phyloP scores from a whole-genome alignment of 1,140 invertebrate genomes.

The Teleogryllus occipitalis region DNA sequence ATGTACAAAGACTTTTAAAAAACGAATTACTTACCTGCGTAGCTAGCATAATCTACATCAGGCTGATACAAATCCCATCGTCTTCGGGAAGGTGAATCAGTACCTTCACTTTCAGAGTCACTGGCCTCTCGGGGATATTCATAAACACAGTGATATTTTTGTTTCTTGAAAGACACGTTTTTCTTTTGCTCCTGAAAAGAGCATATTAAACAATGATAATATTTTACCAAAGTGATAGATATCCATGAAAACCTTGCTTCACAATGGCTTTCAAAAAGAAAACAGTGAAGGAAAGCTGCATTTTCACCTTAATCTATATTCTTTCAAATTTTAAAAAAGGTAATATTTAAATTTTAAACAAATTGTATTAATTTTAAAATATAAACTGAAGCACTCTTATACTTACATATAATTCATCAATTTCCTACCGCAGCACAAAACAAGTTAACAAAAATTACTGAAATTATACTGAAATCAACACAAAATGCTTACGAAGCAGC shows the following conservation, averaged over 20 bases:
- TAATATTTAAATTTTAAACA: background rate
- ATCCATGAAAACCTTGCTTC: too few species aligned
- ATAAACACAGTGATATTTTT: constrained; percentile 72
- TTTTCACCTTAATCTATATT: too few species aligned
- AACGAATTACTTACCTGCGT: constrained; percentile 29
- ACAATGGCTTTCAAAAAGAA: too few species aligned
- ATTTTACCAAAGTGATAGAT: too few species aligned
- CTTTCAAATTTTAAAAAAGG: too few species aligned
- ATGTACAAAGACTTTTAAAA: background rate
- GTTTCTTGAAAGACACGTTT: constrained; percentile 69
- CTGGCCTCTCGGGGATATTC: constrained; percentile 63
- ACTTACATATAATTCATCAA: too few species aligned
- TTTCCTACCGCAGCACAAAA: too few species aligned
- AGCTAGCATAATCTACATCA: constrained; percentile 31
- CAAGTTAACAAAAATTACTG: too few species aligned
- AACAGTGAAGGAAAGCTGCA: too few species aligned
- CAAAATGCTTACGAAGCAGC: too few species aligned
- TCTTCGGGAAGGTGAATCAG: constrained; percentile 3
- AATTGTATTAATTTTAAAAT: background rate
- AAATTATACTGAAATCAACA: too few species aligned
- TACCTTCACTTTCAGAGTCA: constrained; percentile 33
- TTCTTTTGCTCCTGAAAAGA: constrained; percentile 43
- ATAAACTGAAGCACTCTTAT: background rate
- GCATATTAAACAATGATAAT: background rate
- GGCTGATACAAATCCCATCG: constrained; percentile 15